These are phyloP conservation scores for Poecile atricapillus DNA, from an alignment of 2,113 vertebrate genomes.

Conservation along the genomic window DNA sequence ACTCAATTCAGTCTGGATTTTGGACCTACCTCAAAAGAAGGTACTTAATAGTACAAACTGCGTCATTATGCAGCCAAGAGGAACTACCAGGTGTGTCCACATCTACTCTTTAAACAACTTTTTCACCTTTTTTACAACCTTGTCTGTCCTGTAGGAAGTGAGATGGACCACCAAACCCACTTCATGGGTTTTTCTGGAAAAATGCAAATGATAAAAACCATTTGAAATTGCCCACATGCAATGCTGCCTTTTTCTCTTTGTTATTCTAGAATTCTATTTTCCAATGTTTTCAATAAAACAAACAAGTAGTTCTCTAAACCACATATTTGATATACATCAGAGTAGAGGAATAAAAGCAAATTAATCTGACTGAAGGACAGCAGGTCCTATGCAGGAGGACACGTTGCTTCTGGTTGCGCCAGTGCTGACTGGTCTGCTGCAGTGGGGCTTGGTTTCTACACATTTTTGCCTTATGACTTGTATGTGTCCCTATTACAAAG, in stretches of 20 bases:
- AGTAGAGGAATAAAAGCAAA: background rate
- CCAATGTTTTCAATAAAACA: background rate
- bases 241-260: background rate
- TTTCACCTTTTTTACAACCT: background rate
- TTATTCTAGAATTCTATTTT: background rate
- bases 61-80: background rate
- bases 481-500: background rate
- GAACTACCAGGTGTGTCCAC: background rate
- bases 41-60: background rate
- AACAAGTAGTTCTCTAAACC: background rate
- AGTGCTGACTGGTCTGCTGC: background rate
- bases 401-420: background rate
- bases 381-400: background rate
- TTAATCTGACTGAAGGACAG: background rate
- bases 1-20: background rate
- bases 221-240: background rate
- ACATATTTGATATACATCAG: background rate
- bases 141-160: background rate
- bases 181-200: background rate
- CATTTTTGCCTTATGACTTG: background rate
- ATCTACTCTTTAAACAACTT: background rate
- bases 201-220: background rate
- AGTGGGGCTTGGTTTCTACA: background rate
- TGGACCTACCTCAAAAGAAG: background rate
- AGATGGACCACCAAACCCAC: background rate